These are phyloP conservation scores for Mycalesis mineus DNA, from an alignment of 2,888 invertebrate species.

Conservation along the genomic window DNA sequence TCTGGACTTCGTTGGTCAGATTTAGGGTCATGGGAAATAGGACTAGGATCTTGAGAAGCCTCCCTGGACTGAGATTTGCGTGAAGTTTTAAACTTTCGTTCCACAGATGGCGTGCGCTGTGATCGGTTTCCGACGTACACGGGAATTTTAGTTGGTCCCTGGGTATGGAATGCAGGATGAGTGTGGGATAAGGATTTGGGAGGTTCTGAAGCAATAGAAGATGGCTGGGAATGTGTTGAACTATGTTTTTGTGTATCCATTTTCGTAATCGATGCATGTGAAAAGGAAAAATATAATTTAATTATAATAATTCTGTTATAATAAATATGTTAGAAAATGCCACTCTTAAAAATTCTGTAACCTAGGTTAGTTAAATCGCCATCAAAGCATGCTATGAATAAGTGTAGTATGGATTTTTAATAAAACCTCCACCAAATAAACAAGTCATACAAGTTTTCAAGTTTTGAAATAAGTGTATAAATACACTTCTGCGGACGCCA, in stretches of 20 bases:
- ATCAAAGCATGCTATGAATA: constrained; percentile 14
- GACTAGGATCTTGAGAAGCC: constrained; percentile 68
- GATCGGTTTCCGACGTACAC: constrained; percentile 82
- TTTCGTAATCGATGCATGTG: constrained; percentile 67
- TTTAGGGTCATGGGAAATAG: constrained; percentile 69
- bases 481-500: constrained; percentile 35
- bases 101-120: constrained; percentile 75
- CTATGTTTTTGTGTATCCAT: constrained; percentile 56
- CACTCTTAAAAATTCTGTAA: constrained; percentile 16
- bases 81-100: constrained; percentile 52
- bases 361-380: constrained; percentile 18
- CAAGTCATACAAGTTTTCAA: constrained; percentile 12
- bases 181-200: constrained; percentile 71
- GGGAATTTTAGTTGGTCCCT: constrained; percentile 85
- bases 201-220: constrained; percentile 71
- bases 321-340: constrained; percentile 37
- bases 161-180: constrained; percentile 78
- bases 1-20: constrained; percentile 76
- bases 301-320: constrained; percentile 30
- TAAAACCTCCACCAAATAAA: constrained; percentile 24
- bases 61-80: constrained; percentile 61
- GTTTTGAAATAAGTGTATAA: constrained; percentile 20
- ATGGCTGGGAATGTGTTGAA: constrained; percentile 76
- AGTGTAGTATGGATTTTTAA: constrained; percentile 17
- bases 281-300: constrained; percentile 53